phyloP scores from a whole-genome alignment of 2,113 vertebrate genomes.

The Elaphurus davidianus region DNA sequence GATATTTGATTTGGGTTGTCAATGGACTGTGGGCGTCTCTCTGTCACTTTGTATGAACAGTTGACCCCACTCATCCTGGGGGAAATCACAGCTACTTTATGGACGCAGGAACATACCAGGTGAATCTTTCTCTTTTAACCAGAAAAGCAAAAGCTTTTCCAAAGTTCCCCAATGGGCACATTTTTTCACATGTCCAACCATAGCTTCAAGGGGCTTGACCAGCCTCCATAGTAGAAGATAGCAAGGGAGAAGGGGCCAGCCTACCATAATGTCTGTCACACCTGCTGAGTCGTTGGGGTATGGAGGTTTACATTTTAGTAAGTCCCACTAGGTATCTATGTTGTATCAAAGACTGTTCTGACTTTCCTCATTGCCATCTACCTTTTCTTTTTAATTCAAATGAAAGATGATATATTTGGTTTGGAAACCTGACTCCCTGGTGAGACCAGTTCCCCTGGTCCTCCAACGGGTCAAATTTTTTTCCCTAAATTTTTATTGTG shows the following conservation, averaged over 20 bases:
- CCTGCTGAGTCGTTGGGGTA: rapidly evolving
- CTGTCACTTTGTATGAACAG: not conserved
- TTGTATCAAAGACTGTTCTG: not conserved
- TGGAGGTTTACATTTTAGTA: not conserved
- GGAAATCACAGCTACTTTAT: not conserved
- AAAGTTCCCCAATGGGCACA: not conserved
- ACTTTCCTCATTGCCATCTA: conserved; percentile 14
- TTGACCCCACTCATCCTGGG: not conserved
- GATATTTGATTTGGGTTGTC: not conserved
- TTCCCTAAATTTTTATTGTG: not conserved
- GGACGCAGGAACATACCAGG: not conserved
- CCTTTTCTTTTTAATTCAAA: conserved; percentile 26
- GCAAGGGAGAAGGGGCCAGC: not conserved
- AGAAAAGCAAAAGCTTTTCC: not conserved
- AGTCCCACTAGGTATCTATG: not conserved
- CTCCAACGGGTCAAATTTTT: not conserved
- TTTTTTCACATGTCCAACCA: not conserved
- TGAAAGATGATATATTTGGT: not conserved
- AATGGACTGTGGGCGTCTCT: not conserved
- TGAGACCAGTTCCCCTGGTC: not conserved
- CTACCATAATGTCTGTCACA: not conserved
- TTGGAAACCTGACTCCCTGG: not conserved
- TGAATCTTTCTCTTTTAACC: not conserved
- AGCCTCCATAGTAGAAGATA: not conserved
- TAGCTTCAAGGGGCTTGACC: not conserved